Percentiles rank a stretch among this genome's conserved stretches.
phyloP scores from a whole-genome alignment of 2,113 vertebrate species.

The Gallinago undulata region DNA sequence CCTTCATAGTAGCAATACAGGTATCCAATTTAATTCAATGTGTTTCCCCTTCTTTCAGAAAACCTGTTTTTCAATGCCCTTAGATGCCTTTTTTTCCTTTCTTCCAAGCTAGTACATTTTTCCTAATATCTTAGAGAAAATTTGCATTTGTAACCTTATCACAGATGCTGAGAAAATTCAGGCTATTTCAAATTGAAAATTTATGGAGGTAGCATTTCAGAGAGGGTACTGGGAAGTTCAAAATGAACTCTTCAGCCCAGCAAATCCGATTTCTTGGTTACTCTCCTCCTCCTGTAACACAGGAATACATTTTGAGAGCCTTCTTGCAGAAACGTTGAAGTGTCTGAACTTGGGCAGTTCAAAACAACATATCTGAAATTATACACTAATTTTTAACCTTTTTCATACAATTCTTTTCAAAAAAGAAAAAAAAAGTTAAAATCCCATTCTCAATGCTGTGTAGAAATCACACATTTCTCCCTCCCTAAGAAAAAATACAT shows the following conservation, averaged over 20 bases:
- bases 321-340: not conserved
- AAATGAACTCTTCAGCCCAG: not conserved
- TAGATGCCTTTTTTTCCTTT: not conserved
- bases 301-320: not conserved
- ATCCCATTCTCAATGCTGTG: not conserved
- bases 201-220: not conserved
- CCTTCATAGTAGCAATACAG: not conserved
- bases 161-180: not conserved
- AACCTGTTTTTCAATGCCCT: not conserved
- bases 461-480: not conserved
- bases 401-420: not conserved
- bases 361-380: not conserved
- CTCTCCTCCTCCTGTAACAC: not conserved
- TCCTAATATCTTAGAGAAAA: not conserved
- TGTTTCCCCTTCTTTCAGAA: not conserved
- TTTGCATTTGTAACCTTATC: not conserved
- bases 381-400: not conserved
- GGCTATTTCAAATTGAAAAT: not conserved
- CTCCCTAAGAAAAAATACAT: not conserved
- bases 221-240: not conserved
- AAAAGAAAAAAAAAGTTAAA: not conserved
- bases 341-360: not conserved
- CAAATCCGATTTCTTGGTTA: not conserved
- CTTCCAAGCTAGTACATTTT: not conserved
- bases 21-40: not conserved